Conservation (phyloP, 2,888 invertebrate genomes). For the Osedax fenrisi region DNA sequence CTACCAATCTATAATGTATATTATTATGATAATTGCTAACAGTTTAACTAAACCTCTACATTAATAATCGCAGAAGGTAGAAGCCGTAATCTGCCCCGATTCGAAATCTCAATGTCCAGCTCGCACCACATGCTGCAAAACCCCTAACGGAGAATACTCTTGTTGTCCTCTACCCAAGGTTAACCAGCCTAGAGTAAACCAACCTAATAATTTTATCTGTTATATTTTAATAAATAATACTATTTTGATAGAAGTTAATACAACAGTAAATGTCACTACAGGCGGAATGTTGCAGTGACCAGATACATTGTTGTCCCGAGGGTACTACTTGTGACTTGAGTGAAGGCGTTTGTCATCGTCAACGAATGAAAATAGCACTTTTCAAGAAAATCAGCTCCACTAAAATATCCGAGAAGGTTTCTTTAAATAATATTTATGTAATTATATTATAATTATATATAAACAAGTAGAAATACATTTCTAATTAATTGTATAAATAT, state of each 20-base stretch:
- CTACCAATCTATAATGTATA: too few relatives aligned
- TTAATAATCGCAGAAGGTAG: too few relatives aligned
- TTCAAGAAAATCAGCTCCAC: not conserved
- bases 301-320: not conserved
- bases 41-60: too few relatives aligned
- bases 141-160: not conserved
- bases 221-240: too few relatives aligned
- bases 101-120: not conserved
- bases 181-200: too few relatives aligned
- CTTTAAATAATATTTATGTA: too few relatives aligned
- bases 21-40: too few relatives aligned
- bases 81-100: too few relatives aligned
- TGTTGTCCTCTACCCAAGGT: constrained; percentile 8
- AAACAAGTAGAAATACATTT: too few relatives aligned
- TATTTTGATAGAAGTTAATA: not conserved
- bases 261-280: not conserved
- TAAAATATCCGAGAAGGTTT: not conserved
- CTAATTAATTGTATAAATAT: too few relatives aligned
- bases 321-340: not conserved
- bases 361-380: not conserved
- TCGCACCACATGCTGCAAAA: not conserved
- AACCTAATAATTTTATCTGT: too few relatives aligned
- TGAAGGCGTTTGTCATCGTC: not conserved
- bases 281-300: constrained; percentile 11
- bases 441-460: too few relatives aligned